phyloP scores from a whole-genome alignment of 2,797 vertebrate species.

The Malurus leucopterus region DNA sequence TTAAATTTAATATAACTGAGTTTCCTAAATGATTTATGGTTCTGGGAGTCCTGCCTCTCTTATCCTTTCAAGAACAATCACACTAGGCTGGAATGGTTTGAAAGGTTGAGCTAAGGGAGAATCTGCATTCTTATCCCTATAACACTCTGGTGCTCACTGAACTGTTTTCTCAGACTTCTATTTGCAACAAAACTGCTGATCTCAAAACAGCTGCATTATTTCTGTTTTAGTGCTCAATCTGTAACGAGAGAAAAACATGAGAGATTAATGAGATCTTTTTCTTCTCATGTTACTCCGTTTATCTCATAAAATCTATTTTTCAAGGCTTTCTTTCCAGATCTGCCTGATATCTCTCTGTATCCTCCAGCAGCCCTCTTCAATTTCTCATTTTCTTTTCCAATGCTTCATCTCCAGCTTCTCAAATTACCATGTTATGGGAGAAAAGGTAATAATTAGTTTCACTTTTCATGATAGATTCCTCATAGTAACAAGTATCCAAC shows the following conservation, averaged over 20 bases:
- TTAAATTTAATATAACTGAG: conserved; percentile 26
- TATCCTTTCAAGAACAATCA: conserved; percentile 38
- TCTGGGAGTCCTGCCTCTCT: background rate
- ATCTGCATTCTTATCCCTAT: background rate
- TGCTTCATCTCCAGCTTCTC: conserved; percentile 33
- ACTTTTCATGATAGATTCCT: conserved; percentile 39
- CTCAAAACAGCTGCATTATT: conserved; percentile 46
- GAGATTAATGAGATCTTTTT: conserved; percentile 60
- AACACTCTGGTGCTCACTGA: background rate
- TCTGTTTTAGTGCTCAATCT: conserved; percentile 48
- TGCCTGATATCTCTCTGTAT: conserved; percentile 33
- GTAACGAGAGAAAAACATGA: conserved; percentile 36
- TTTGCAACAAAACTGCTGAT: conserved; percentile 52
- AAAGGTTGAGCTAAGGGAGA: conserved; percentile 41
- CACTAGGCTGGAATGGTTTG: conserved; percentile 12
- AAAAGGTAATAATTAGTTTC: conserved; percentile 64
- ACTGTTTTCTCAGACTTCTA: conserved; percentile 18
- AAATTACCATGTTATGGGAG: conserved; percentile 42
- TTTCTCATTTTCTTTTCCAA: conserved; percentile 55
- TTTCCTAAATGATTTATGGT: conserved; percentile 33
- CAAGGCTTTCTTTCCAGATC: conserved; percentile 37
- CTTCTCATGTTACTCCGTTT: conserved; percentile 28
- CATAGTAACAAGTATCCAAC: conserved; percentile 26
- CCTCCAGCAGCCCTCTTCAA: conserved; percentile 7
- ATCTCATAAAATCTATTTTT: conserved; percentile 56